A percentile compares a stretch with the other conserved stretches of the same genome.
Evolutionary conservation across 2,113 vertebrate genomes (phyloP).

Genomic region (Ictidomys tridecemlineatus): DNA sequence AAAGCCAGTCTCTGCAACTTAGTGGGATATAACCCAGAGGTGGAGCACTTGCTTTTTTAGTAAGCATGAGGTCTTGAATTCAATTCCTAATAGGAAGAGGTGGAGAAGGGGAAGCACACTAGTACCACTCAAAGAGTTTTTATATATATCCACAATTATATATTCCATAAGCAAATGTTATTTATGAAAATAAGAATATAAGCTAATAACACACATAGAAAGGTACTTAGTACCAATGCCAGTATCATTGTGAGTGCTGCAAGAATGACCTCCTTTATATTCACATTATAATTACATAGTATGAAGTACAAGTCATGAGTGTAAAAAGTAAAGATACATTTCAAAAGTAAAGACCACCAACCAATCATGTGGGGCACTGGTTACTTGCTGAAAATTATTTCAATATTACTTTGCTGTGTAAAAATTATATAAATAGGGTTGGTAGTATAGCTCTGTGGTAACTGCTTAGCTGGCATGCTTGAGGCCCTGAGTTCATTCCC

Average conservation of each 20-base stretch:
- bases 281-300: constrained; percentile 3
- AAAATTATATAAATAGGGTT: background rate
- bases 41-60: background rate
- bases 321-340: background rate
- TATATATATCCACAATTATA: background rate
- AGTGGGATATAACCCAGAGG: background rate
- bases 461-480: background rate
- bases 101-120: background rate
- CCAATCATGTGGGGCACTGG: background rate
- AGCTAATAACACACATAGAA: background rate
- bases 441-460: too few species aligned
- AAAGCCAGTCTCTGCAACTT: background rate
- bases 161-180: constrained; percentile 42
- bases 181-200: constrained; percentile 39
- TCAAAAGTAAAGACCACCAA: background rate
- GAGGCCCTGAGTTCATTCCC: background rate
- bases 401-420: background rate
- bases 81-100: background rate
- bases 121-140: constrained; percentile 8
- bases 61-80: background rate
- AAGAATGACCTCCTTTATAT: background rate
- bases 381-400: constrained; percentile 56
- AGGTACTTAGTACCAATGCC: background rate
- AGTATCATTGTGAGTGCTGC: background rate
- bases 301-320: constrained; percentile 8